Conservation (phyloP, 2,888 invertebrate species). For the Netelia virgata region DNA sequence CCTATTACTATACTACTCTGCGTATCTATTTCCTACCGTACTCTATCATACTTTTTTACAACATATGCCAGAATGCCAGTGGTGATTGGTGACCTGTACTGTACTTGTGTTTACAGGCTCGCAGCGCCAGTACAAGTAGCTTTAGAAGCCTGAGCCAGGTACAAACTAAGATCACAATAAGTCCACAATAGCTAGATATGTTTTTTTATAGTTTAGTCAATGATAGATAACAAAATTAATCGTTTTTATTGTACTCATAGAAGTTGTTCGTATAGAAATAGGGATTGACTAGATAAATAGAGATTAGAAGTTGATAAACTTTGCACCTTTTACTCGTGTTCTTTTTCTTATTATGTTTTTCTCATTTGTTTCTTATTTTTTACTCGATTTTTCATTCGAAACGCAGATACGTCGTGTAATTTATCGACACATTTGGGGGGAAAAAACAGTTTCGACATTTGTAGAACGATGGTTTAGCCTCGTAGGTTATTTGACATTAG, state of each 20-base stretch:
- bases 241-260: conserved; percentile 32
- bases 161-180: conserved; percentile 84
- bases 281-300: conserved; percentile 50
- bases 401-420: not conserved
- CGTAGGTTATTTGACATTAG: conserved; percentile 1
- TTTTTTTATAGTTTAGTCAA: conserved; percentile 66
- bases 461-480: conserved; percentile 15
- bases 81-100: conserved; percentile 83
- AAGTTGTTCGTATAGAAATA: conserved; percentile 32
- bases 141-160: conserved; percentile 96
- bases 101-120: conserved; percentile 90
- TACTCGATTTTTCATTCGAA: conserved; percentile 5
- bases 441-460: not conserved
- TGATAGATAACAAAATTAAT: conserved; percentile 62
- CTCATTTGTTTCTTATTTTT: conserved; percentile 3
- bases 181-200: conserved; percentile 75
- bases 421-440: not conserved
- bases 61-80: conserved; percentile 71
- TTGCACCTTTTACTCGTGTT: too few species aligned
- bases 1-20: conserved; percentile 43
- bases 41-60: conserved; percentile 53
- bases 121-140: conserved; percentile 95
- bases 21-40: conserved; percentile 58
- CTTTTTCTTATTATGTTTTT: not conserved
- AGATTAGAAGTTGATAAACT: conserved; percentile 42